These are phyloP conservation scores for Malacoraja senta DNA, from an alignment of 2,797 vertebrate species.

Conservation along the genomic window DNA sequence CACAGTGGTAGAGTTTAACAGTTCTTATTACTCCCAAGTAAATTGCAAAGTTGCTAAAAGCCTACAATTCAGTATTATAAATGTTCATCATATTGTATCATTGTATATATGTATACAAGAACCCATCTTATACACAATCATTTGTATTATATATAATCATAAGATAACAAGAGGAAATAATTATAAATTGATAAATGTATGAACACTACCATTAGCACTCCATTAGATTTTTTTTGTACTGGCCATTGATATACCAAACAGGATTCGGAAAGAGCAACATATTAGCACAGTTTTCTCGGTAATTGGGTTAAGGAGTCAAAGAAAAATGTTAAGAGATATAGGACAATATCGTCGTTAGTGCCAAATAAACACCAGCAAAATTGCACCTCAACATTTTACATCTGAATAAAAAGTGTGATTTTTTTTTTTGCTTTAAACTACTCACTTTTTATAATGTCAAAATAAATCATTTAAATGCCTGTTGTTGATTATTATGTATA, in stretches of 20 bases:
- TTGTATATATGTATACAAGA: too few relatives aligned
- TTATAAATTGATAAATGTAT: not conserved
- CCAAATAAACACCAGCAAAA: not conserved
- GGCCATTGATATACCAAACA: not conserved
- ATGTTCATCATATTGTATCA: not conserved
- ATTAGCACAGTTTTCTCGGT: not conserved
- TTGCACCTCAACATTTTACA: not conserved
- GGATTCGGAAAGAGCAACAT: not conserved
- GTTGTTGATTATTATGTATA: not conserved
- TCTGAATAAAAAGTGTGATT: not conserved
- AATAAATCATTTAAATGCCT: too few relatives aligned
- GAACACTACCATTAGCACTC: not conserved
- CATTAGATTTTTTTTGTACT: not conserved
- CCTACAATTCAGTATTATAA: not conserved
- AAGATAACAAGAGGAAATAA: not conserved
- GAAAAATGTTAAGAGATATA: too few relatives aligned
- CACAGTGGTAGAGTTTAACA: not conserved
- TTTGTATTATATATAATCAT: too few relatives aligned
- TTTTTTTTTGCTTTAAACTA: not conserved
- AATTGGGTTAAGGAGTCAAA: not conserved
- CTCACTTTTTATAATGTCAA: not conserved
- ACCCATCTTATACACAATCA: too few relatives aligned
- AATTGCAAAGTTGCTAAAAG: not conserved
- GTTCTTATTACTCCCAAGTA: conserved; percentile 10
- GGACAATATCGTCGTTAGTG: too few relatives aligned